Evolutionary conservation across 37 sponge, comb jelly and placozoan species (phyloP).

Genomic region (Agelas oroides): DNA sequence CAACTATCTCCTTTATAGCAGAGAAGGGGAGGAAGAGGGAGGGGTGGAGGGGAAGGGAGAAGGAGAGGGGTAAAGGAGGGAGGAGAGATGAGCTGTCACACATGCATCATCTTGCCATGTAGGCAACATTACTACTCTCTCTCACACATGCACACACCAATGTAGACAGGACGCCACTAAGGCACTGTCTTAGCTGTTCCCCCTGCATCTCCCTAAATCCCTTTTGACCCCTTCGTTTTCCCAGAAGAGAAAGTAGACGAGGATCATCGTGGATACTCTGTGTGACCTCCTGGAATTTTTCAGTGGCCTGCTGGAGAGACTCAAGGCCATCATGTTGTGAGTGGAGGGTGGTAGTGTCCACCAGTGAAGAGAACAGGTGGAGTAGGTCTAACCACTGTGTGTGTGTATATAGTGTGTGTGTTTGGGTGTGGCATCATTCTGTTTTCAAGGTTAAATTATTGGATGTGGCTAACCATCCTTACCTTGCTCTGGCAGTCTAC

Average conservation of each 20-base stretch:
- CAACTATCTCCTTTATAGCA: constrained; percentile 5
- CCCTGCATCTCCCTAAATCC: constrained; percentile 84
- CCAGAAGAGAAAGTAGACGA: constrained; percentile 58
- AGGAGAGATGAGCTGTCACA: too few species aligned
- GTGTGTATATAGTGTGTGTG: constrained; percentile 4
- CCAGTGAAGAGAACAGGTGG: constrained; percentile 22
- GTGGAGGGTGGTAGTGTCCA: background rate
- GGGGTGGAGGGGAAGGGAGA: too few species aligned
- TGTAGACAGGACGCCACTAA: constrained; percentile 5
- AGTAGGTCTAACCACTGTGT: constrained; percentile 68
- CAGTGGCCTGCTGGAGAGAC: constrained; percentile 60
- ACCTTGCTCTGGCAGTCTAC: constrained; percentile 67
- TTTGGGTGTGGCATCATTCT: background rate
- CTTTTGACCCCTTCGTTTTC: constrained; percentile 68
- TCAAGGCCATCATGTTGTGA: constrained; percentile 1
- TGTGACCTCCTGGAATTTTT: constrained; percentile 51
- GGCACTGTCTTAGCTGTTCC: constrained; percentile 44
- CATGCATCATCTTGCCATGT: too few species aligned
- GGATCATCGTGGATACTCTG: constrained; percentile 55
- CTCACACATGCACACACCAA: background rate
- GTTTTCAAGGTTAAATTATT: too few species aligned
- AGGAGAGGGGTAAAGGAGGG: too few species aligned
- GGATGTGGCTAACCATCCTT: too few species aligned
- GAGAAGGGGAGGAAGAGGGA: too few species aligned
- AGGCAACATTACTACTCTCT: too few species aligned